phyloP scores from a whole-genome alignment of 2,797 vertebrate species.

The Pangasius krempfi region DNA sequence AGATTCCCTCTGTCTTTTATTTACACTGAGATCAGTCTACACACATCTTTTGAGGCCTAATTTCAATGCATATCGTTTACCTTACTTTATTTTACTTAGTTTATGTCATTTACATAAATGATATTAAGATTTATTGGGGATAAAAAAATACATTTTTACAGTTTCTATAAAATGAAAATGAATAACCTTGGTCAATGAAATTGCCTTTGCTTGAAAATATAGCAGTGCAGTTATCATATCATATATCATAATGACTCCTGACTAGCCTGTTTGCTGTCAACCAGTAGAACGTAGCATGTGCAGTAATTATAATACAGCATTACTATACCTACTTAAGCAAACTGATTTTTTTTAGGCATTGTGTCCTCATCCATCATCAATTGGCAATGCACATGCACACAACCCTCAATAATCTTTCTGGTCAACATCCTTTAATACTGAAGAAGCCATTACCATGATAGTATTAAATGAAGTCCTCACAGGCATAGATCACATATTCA shows the following conservation, averaged over 20 bases:
- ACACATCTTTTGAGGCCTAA: background rate
- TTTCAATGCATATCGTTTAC: background rate
- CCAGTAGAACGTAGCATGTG: background rate
- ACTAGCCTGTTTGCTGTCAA: background rate
- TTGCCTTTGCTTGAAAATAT: background rate
- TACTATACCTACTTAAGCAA: background rate
- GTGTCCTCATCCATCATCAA: constrained; percentile 8
- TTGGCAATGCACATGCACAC: background rate
- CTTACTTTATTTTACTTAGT: background rate
- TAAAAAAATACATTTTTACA: background rate
- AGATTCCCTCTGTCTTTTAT: background rate
- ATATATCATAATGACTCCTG: background rate
- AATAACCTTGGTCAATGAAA: background rate
- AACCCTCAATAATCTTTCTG: constrained; percentile 25
- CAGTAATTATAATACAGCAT: background rate
- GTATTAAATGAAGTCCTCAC: constrained; percentile 52
- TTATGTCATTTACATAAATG: background rate
- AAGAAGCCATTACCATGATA: constrained; percentile 38
- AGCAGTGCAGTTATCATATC: background rate
- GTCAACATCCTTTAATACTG: constrained; percentile 46
- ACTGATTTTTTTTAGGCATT: background rate
- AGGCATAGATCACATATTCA: constrained; percentile 45
- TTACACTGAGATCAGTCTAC: background rate
- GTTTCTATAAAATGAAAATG: background rate
- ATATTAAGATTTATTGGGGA: background rate